Evolutionary conservation across 1,140 invertebrate genomes (phyloP), one percentile per base, ranked within the genome.

Genomic region (Cotesia chilonis): DNA sequence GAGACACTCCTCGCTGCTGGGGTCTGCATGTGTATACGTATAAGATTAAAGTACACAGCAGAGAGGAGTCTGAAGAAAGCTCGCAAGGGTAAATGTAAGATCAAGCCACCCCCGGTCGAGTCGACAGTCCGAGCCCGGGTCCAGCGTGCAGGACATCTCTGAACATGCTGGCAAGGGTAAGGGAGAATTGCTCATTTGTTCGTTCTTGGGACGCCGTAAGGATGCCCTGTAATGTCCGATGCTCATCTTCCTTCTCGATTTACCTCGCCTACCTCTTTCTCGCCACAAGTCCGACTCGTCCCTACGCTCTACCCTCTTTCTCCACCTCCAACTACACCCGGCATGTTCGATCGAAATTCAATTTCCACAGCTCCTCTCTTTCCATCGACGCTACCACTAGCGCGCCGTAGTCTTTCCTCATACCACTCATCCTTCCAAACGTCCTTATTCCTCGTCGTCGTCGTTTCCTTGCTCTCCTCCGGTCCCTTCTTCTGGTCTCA

Each of bases 281-380:
- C n/a, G 35, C 68, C 38, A 7, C 55, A 57, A 38, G 59, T 20
- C 38, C 67, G 10, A 61, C 57, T n/a, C 47, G 51, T 41, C 47
- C 54, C 47, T 64, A 12, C 7, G 14, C 69, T 47, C 57, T 35
- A 3, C 38, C 10, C 38, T 72, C 20, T 54, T 35, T 17, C 36
- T 38, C 54, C 41, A 52, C 67, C 47, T 36, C 38, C 17, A 14
- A 64, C 55, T 64, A 41, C 70, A 47, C 35, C 54, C 60, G 75
- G 74, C 75, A 81, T 84, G 81, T 85, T 84, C 84, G 84, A 85
- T 85, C 84, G 84, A 85, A 85, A 85, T 84, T 85, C 83, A 85
- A 85, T 85, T 84, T 84, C 84, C 84, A 85, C 81, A 60, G 51
- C 37, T 66, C 60, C 66, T 54, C 38, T 47, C 52, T 14, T 35